Evolutionary conservation across 1,140 invertebrate species (phyloP).

Genomic region (Andricus grossulariae): DNA sequence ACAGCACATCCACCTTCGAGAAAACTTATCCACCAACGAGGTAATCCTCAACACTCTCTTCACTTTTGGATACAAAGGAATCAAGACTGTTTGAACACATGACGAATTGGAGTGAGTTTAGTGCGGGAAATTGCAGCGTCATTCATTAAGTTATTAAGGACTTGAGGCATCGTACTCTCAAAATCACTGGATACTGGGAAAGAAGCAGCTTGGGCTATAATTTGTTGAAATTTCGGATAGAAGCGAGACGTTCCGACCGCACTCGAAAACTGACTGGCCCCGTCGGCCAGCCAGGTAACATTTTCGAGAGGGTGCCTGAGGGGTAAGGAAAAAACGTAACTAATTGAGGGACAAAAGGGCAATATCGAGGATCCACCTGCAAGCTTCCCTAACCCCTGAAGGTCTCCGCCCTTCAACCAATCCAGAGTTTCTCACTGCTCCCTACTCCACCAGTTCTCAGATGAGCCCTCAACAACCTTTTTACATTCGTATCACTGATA

Average conservation of each 20-base stretch:
- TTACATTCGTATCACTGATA: not conserved
- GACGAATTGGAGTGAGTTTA: constrained; percentile 46
- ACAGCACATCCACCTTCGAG: not conserved
- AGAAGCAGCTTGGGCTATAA: constrained; percentile 3
- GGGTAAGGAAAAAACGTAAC: constrained; percentile 61
- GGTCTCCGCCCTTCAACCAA: constrained; percentile 70
- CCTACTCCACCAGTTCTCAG: constrained; percentile 43
- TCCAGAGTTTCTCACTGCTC: constrained; percentile 58
- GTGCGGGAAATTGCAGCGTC: constrained; percentile 40
- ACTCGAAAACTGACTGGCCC: constrained; percentile 53
- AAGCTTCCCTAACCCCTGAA: constrained; percentile 47
- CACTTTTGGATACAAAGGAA: constrained; percentile 3
- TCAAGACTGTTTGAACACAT: constrained; percentile 6
- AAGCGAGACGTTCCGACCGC: constrained; percentile 41
- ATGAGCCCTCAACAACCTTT: not conserved
- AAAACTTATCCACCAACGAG: not conserved
- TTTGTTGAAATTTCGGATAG: constrained; percentile 21
- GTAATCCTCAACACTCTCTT: constrained; percentile 9
- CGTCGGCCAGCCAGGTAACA: constrained; percentile 60
- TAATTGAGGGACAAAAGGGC: constrained; percentile 70
- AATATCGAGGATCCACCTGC: constrained; percentile 70
- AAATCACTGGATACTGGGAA: not conserved
- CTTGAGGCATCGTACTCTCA: not conserved
- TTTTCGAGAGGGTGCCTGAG: constrained; percentile 45
- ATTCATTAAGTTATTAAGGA: constrained; percentile 28